Conservation (phyloP, 1,140 invertebrate genomes). For the Drosophila cardini region DNA sequence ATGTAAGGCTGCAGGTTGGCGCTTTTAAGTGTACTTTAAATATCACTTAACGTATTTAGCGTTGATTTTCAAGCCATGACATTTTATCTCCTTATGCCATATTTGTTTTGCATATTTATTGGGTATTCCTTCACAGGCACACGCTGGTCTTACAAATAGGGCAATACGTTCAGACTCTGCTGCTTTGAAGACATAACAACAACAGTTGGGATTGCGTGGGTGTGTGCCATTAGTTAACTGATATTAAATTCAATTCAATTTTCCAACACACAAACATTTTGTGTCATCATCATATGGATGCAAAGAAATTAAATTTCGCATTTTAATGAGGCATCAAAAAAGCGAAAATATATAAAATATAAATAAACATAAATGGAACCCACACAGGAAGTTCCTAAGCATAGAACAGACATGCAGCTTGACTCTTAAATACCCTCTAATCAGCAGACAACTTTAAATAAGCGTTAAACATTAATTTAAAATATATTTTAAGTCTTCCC, state of each 20-base stretch:
- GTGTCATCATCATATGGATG: constrained; percentile 11
- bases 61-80: constrained; percentile 64
- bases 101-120: constrained; percentile 76
- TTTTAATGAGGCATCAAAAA: constrained; percentile 79
- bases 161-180: constrained; percentile 1
- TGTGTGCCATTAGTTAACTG: constrained; percentile 70
- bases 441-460: not conserved
- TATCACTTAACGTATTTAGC: constrained; percentile 79
- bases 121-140: constrained; percentile 14
- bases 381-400: constrained; percentile 22
- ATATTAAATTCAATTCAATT: constrained; percentile 82
- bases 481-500: not conserved
- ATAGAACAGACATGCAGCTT: not conserved
- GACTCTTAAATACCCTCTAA: constrained; percentile 23
- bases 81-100: constrained; percentile 71
- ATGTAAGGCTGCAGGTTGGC: constrained; percentile 25
- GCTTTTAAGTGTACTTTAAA: constrained; percentile 80
- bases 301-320: constrained; percentile 71
- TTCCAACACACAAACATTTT: constrained; percentile 39
- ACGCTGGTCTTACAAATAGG: constrained; percentile 25
- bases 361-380: constrained; percentile 58
- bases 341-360: constrained; percentile 63
- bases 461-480: not conserved
- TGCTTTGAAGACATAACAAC: constrained; percentile 1
- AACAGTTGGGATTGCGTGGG: not conserved